phyloP scores from a whole-genome alignment of 2,888 invertebrate genomes.

The Mactromeris polynyma region DNA sequence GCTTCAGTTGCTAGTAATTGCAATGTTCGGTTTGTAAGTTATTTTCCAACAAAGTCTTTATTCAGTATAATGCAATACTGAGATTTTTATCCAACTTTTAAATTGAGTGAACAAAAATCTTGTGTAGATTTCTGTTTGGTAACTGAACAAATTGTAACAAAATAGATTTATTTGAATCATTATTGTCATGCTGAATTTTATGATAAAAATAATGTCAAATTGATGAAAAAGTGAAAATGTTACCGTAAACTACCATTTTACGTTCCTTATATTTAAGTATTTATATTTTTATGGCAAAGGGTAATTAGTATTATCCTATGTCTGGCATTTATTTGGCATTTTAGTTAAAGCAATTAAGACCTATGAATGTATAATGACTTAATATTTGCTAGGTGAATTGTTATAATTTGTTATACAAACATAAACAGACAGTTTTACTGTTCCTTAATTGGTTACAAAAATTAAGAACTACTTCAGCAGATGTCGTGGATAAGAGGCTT shows the following conservation, averaged over 20 bases:
- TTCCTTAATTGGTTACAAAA: neutral
- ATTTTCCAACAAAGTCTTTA: neutral
- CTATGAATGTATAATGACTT: conserved; percentile 8
- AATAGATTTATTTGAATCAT: neutral
- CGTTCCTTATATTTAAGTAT: neutral
- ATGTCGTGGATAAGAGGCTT: neutral
- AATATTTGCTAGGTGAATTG: conserved; percentile 4
- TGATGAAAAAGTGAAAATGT: too few relatives aligned
- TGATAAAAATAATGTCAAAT: neutral
- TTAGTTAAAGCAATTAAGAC: neutral
- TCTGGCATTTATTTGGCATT: neutral
- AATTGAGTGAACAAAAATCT: neutral
- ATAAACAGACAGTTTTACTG: neutral
- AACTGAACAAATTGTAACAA: neutral
- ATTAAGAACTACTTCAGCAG: neutral
- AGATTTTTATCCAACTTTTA: neutral
- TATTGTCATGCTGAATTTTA: neutral
- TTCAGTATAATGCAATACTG: neutral
- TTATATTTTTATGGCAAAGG: neutral
- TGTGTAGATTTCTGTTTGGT: neutral
- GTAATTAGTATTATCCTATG: neutral
- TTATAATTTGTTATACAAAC: conserved; percentile 12
- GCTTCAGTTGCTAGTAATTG: neutral
- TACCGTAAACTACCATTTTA: neutral
- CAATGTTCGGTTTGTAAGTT: neutral